These are phyloP conservation scores for Rapana venosa DNA, from an alignment of 2,888 invertebrate genomes.

Conservation along the genomic window DNA sequence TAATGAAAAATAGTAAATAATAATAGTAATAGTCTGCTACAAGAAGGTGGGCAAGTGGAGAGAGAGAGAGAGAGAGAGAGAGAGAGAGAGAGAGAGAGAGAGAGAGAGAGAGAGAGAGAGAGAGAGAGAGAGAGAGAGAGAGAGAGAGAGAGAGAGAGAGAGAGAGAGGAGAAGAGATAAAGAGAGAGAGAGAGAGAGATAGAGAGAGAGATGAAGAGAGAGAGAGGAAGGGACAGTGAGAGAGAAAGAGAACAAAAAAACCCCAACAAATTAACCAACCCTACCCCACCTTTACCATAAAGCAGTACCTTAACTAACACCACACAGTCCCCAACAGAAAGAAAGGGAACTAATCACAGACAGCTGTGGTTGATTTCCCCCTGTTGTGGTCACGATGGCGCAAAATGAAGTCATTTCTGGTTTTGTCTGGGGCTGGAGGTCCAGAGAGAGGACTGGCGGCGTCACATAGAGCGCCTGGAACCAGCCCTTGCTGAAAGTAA, in stretches of 20 bases:
- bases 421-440: no score
- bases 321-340: neutral
- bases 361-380: neutral
- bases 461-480: no score
- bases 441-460: no score
- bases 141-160: neutral
- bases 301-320: neutral
- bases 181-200: neutral
- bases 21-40: no score
- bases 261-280: neutral
- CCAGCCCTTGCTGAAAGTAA: no score
- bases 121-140: constrained; percentile 1
- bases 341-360: neutral
- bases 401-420: no score
- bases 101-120: neutral
- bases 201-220: neutral
- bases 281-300: neutral
- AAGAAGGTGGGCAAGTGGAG: no score
- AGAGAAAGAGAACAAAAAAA: neutral
- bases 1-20: no score
- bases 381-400: no score
- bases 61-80: no score
- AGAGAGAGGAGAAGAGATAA: neutral
- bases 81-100: neutral
- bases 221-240: neutral